A percentile compares a stretch with the other conserved stretches of the same genome.
These are phyloP conservation scores for Melozone crissalis DNA, from an alignment of 2,113 vertebrate genomes.

Conservation along the genomic window DNA sequence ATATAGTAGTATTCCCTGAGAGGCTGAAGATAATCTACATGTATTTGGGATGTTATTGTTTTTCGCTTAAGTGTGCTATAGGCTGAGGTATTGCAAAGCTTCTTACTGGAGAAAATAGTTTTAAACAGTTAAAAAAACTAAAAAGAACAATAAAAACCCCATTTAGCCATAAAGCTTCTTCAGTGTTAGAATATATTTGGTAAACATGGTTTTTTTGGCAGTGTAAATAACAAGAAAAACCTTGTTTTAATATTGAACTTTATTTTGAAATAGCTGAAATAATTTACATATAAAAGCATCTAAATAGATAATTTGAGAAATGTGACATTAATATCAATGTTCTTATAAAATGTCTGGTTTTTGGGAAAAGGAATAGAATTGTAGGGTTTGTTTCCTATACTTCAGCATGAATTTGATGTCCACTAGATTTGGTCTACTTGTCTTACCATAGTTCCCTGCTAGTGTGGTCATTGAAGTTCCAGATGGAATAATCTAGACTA, in stretches of 20 bases:
- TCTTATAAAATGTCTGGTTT: neutral
- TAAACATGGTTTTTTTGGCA: neutral
- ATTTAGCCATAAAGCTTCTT: neutral
- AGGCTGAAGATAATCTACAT: neutral
- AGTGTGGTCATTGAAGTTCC: neutral
- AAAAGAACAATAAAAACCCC: neutral
- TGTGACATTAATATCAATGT: neutral
- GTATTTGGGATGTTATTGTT: neutral
- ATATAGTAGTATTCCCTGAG: neutral
- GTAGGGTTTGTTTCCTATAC: neutral
- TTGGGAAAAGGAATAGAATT: neutral
- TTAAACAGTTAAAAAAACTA: neutral
- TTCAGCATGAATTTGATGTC: neutral
- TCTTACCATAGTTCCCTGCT: neutral
- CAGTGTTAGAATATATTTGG: rapidly evolving
- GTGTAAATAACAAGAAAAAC: rapidly evolving
- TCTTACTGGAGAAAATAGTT: neutral
- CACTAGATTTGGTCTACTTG: neutral
- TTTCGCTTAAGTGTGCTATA: neutral
- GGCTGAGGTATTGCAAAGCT: neutral
- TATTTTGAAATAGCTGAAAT: neutral
- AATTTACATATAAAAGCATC: neutral
- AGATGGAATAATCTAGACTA: neutral
- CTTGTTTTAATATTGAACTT: neutral
- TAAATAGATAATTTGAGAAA: neutral